Evolutionary conservation across 2,113 vertebrate genomes (phyloP), one percentile per base, ranked within the genome.

Genomic region (Clarias magur): DNA sequence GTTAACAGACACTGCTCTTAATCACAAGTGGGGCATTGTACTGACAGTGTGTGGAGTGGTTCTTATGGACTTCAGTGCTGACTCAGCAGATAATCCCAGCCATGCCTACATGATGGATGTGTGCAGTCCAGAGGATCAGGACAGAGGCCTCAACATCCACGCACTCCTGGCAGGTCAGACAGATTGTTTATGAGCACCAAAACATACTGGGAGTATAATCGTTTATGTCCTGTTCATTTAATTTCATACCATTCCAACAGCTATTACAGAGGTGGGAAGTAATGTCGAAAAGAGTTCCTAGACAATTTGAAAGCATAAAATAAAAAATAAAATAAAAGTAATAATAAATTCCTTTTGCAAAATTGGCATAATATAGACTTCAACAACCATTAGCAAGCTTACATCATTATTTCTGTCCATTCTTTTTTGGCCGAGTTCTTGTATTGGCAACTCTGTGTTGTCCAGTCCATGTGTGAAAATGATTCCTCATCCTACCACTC

Each of bases 31-130:
- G 98, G 98, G 98, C 0, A 97, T 99, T 42, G 86, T 97, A 63
- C 94, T 99, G 84, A 99, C 98, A 0, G 91, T 99, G 88, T 99
- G 98, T 0, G 98, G 98, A 0, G 98, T 99, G 88, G 97, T 98
- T 73, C 94, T 99, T 83, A 98, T 98, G 98, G 98, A 99, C 93
- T 99, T 99, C 94, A 99, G 97, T 0, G 98, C 98, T 0, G 98
- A 99, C 93, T 99, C 98, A 0, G 97, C 98, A 0, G 98, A 99
- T 90, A 99, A 96, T 91, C 98, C 98, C 9, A 99, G 97, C 88
- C 98, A 99, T 0, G 98, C 98, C 38, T 99, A 99, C 93, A 99
- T 99, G 98, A 99, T 99, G 98, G 98, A 99, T 2, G 97, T 99
- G 7, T 99, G 98, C 90, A 94, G 96, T 90, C 97, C 98, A 0